These are phyloP conservation scores for Numenius arquata DNA, from an alignment of 2,113 vertebrate genomes.

Conservation along the genomic window DNA sequence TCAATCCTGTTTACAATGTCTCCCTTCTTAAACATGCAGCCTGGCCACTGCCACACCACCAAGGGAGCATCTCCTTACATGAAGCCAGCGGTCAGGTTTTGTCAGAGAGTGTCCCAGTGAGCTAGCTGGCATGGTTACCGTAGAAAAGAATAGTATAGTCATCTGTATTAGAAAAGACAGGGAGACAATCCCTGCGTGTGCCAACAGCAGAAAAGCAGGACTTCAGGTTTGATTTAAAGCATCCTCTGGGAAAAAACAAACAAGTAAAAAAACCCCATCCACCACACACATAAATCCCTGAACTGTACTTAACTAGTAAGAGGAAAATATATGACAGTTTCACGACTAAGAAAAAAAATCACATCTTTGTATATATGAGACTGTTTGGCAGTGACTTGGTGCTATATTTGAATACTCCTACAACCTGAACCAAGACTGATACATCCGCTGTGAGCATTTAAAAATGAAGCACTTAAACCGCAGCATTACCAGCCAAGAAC, in stretches of 20 bases:
- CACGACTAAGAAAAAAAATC: neutral
- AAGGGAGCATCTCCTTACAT: neutral
- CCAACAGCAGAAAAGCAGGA: neutral
- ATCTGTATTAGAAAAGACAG: neutral
- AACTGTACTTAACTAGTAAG: neutral
- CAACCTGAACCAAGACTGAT: neutral
- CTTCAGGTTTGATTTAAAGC: neutral
- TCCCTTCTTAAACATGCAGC: neutral
- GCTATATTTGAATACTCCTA: neutral
- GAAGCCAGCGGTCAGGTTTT: neutral
- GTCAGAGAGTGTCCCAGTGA: neutral
- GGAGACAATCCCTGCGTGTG: neutral
- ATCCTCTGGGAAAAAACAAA: neutral
- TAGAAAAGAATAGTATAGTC: neutral
- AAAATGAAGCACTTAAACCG: neutral
- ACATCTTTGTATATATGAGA: neutral
- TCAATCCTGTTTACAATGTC: neutral
- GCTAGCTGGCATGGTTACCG: neutral
- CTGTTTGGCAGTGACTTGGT: neutral
- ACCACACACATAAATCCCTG: neutral
- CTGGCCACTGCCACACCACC: neutral
- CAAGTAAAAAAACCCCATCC: neutral
- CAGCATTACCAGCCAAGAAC: neutral
- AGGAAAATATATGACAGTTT: neutral
- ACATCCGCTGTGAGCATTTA: accelerated